Evolutionary conservation across 2,797 vertebrate species (phyloP).

Genomic region (Chloroceryle amazona): DNA sequence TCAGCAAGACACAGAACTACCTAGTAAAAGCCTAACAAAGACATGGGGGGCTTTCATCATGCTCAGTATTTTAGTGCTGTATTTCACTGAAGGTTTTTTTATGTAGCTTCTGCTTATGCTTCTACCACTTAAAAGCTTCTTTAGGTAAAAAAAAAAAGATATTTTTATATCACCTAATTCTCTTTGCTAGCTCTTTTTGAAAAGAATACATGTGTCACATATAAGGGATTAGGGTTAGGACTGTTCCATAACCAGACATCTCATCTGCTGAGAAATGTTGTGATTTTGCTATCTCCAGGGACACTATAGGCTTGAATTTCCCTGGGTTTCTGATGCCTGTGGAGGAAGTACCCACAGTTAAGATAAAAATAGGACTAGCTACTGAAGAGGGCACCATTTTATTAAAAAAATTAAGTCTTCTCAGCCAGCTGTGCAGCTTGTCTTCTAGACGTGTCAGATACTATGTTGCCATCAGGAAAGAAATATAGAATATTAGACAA

Average conservation of each 20-base stretch:
- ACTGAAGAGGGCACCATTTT: background rate
- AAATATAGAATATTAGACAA: slow-evolving; percentile 2
- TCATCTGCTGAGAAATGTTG: background rate
- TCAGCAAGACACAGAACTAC: background rate
- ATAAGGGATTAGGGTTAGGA: background rate
- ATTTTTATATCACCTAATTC: background rate
- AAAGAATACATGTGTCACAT: fast-evolving
- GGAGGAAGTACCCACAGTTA: background rate
- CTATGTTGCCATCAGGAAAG: background rate
- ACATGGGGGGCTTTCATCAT: too few relatives aligned
- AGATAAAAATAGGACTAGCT: background rate
- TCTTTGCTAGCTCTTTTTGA: background rate
- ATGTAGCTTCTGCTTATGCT: background rate
- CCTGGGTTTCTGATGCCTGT: background rate
- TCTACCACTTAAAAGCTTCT: background rate
- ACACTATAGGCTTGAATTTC: background rate
- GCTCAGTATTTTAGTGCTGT: background rate
- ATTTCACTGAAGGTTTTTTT: background rate
- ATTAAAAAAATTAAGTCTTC: background rate
- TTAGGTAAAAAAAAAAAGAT: background rate
- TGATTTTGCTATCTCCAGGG: background rate
- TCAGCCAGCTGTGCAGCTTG: background rate
- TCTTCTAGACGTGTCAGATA: background rate
- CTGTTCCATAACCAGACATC: background rate
- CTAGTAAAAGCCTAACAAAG: background rate